Percentiles rank a stretch among this genome's conserved stretches.
Conservation (phyloP, 2,888 invertebrate genomes). For the Nebria brevicollis region DNA sequence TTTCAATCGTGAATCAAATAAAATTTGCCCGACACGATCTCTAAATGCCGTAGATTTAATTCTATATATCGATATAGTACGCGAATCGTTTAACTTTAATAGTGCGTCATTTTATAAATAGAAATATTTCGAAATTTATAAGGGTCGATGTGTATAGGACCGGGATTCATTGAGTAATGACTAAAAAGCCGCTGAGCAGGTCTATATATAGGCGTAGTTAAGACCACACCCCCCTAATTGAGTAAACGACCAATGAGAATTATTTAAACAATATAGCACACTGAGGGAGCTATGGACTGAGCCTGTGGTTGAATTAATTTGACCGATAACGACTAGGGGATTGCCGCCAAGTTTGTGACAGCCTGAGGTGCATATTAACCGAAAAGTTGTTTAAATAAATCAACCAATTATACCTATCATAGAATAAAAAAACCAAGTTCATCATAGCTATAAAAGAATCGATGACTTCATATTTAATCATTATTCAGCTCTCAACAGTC, state of each 20-base stretch:
- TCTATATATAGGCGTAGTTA: too few species aligned
- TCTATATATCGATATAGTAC: too few species aligned
- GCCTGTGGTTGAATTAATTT: background rate
- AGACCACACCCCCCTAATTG: background rate
- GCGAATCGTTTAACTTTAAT: too few species aligned
- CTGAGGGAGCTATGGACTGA: too few species aligned
- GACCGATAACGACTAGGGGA: background rate
- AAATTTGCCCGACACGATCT: background rate
- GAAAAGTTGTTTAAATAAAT: background rate
- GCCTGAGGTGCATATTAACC: background rate
- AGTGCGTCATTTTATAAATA: too few species aligned
- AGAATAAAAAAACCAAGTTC: background rate
- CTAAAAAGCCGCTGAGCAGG: too few species aligned
- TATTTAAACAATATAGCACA: background rate
- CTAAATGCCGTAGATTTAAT: too few species aligned
- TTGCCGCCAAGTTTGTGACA: background rate
- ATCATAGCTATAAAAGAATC: background rate
- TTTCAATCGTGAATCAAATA: constrained; percentile 10
- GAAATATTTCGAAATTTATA: too few species aligned
- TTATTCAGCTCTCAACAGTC: background rate
- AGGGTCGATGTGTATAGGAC: too few species aligned
- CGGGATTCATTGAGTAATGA: too few species aligned
- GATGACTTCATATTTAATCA: background rate
- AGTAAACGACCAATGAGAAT: background rate
- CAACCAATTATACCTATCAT: background rate